Evolutionary conservation across 2,113 vertebrate genomes (phyloP).

Genomic region (Siniperca chuatsi): DNA sequence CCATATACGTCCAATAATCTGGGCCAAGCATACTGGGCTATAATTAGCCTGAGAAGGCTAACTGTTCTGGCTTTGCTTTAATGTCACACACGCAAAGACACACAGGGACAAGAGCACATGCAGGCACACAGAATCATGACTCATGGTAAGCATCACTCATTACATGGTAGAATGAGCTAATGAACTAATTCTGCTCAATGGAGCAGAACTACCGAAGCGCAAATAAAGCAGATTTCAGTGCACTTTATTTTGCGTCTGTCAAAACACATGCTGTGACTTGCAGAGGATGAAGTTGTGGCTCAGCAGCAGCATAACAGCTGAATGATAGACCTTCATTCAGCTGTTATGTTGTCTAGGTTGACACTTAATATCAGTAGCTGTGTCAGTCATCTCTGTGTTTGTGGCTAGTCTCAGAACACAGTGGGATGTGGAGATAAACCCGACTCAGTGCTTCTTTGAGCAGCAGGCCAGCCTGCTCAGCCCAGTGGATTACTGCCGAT

Average conservation of each 20-base stretch:
- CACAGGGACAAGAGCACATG: constrained; percentile 52
- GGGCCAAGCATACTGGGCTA: constrained; percentile 68
- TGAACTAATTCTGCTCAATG: constrained; percentile 64
- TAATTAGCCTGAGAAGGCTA: constrained; percentile 74
- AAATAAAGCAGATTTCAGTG: constrained; percentile 55
- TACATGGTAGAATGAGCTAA: constrained; percentile 60
- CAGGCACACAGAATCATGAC: constrained; percentile 59
- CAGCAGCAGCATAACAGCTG: not conserved
- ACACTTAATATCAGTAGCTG: constrained; percentile 26
- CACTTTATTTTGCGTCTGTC: constrained; percentile 38
- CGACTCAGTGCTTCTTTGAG: constrained; percentile 65
- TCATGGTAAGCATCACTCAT: constrained; percentile 63
- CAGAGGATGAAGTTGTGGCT: constrained; percentile 21
- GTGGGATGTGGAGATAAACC: constrained; percentile 69
- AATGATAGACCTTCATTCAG: constrained; percentile 5
- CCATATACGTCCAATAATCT: constrained; percentile 72
- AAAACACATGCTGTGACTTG: constrained; percentile 30
- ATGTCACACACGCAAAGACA: constrained; percentile 69
- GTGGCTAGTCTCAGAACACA: constrained; percentile 45
- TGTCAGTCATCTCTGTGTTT: constrained; percentile 43
- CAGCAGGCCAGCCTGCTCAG: constrained; percentile 57
- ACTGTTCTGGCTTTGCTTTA: constrained; percentile 64
- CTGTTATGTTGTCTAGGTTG: constrained; percentile 21
- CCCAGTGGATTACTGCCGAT: constrained; percentile 70
- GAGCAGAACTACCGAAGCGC: constrained; percentile 56